Conservation (phyloP, 2,888 invertebrate genomes). For the Drosophila affinis region DNA sequence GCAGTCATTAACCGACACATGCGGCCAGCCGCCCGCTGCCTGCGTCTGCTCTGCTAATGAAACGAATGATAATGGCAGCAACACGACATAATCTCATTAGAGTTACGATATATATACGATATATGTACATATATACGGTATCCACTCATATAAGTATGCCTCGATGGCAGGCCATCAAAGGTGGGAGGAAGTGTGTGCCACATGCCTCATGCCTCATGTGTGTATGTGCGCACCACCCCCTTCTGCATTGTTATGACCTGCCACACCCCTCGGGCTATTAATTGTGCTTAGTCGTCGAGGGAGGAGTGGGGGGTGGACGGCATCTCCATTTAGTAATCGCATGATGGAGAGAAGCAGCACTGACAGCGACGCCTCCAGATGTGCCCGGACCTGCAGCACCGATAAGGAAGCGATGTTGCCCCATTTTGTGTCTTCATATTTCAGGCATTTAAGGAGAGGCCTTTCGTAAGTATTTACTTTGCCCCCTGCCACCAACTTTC, state of each 20-base stretch:
- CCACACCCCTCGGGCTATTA: slow-evolving; percentile 58
- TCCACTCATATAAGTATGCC: slow-evolving; percentile 43
- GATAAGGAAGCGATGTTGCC: neutral
- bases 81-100: slow-evolving; percentile 72
- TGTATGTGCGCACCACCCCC: neutral
- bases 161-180: slow-evolving; percentile 37
- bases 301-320: slow-evolving; percentile 45
- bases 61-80: slow-evolving; percentile 62
- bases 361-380: slow-evolving; percentile 24
- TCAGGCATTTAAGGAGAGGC: slow-evolving; percentile 49
- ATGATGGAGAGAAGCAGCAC: slow-evolving; percentile 56
- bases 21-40: neutral
- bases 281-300: slow-evolving; percentile 68
- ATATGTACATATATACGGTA: slow-evolving; percentile 5
- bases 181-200: slow-evolving; percentile 7
- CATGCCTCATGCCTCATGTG: slow-evolving; percentile 13
- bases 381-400: slow-evolving; percentile 13
- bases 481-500: slow-evolving; percentile 1
- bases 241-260: slow-evolving; percentile 60
- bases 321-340: slow-evolving; percentile 71
- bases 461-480: slow-evolving; percentile 19
- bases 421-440: slow-evolving; percentile 55
- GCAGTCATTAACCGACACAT: slow-evolving; percentile 56
- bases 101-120: slow-evolving; percentile 62
- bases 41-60: slow-evolving; percentile 55